These are phyloP conservation scores for Ranitomeya imitator DNA, from an alignment of 2,113 vertebrate genomes.

Conservation along the genomic window DNA sequence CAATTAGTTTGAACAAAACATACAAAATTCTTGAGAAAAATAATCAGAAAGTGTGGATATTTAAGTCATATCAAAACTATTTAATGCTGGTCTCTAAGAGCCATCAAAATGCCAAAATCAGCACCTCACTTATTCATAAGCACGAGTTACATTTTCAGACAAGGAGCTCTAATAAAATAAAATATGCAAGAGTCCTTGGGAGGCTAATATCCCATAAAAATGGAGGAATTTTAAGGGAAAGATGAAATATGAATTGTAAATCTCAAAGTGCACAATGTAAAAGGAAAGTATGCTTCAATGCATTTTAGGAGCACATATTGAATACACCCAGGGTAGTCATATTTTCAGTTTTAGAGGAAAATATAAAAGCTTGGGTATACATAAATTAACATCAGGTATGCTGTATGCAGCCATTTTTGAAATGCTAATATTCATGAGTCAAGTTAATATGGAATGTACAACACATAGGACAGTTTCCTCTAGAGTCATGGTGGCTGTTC, in stretches of 20 bases:
- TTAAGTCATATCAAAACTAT: slow-evolving; percentile 43
- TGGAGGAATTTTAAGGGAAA: slow-evolving; percentile 16
- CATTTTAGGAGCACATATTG: slow-evolving; percentile 21
- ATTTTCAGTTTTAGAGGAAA: background rate
- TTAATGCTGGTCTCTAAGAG: slow-evolving; percentile 20
- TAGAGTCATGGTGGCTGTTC: background rate
- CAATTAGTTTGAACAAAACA: slow-evolving; percentile 28
- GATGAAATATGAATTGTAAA: slow-evolving; percentile 25
- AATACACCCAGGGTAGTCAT: slow-evolving; percentile 24
- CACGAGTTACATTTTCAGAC: slow-evolving; percentile 30
- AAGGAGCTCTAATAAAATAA: slow-evolving; percentile 34
- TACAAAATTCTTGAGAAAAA: background rate
- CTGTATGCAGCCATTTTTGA: background rate
- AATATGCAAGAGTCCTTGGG: slow-evolving; percentile 26
- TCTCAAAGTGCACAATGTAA: background rate
- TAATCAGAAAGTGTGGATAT: background rate
- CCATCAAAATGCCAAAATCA: slow-evolving; percentile 35
- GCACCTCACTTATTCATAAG: slow-evolving; percentile 35
- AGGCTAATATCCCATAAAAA: slow-evolving; percentile 26
- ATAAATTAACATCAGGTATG: slow-evolving; percentile 9
- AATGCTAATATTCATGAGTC: slow-evolving; percentile 20
- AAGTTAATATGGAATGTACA: background rate
- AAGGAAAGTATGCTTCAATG: slow-evolving; percentile 33
- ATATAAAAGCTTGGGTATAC: background rate
- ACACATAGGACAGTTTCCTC: background rate